phyloP scores from a whole-genome alignment of 1,140 invertebrate genomes.

The Drosophila ohnishii region DNA sequence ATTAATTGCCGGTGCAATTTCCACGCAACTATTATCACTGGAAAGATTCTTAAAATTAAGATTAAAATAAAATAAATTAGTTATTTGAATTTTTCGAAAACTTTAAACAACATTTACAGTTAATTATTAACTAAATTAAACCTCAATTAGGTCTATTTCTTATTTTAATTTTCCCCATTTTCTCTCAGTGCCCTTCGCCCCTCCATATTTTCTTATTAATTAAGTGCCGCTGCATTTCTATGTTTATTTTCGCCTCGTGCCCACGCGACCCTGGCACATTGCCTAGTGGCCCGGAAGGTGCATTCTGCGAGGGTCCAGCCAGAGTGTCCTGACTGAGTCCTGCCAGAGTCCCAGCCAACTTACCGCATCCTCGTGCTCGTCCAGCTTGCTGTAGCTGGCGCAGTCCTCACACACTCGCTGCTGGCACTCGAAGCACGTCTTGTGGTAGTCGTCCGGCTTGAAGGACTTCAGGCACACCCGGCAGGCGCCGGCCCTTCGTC shows the following conservation, averaged over 20 bases:
- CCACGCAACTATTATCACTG: too few relatives aligned
- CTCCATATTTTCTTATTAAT: constrained; percentile 61
- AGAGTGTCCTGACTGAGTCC: not conserved
- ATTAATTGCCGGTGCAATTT: constrained; percentile 58
- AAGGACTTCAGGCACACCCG: constrained; percentile 94
- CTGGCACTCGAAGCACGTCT: constrained; percentile 93
- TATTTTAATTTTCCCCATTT: not conserved
- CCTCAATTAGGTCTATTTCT: not conserved
- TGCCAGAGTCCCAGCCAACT: constrained; percentile 63
- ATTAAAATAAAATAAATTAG: too few relatives aligned
- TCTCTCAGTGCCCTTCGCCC: not conserved
- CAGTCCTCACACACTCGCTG: constrained; percentile 96
- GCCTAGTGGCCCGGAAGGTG: constrained; percentile 66
- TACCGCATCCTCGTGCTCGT: constrained; percentile 91
- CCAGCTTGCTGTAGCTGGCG: constrained; percentile 92
- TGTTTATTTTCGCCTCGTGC: constrained; percentile 56
- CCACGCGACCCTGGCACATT: constrained; percentile 45
- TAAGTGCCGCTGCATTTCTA: constrained; percentile 56
- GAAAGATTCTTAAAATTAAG: too few relatives aligned
- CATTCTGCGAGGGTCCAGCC: constrained; percentile 10
- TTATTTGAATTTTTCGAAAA: not conserved
- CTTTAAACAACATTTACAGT: too few relatives aligned
- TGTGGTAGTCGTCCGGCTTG: constrained; percentile 92
- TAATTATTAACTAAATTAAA: not conserved
- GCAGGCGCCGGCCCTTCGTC: constrained; percentile 89